These are phyloP conservation scores for Virgularia gustaviana DNA, from an alignment of 92 coral and sea anemone genomes.

Conservation along the genomic window DNA sequence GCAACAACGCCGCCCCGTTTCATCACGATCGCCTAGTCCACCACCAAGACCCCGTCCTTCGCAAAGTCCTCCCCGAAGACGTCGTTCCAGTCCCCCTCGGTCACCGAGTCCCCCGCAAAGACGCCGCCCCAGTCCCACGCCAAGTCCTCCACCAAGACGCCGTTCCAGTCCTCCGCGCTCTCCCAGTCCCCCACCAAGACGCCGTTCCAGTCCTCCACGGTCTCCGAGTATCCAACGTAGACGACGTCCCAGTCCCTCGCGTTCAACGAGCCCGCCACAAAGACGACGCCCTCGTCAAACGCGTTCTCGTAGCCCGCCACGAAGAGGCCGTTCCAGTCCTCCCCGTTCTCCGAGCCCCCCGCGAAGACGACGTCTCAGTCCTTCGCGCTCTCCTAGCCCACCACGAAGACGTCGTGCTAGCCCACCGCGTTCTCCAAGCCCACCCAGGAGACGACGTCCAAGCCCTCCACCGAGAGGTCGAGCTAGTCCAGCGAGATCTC, in stretches of 20 bases:
- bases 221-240: neutral
- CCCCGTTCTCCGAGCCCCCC: slow-evolving; percentile 33
- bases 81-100: slow-evolving; percentile 22
- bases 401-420: slow-evolving; percentile 34
- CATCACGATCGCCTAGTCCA: slow-evolving; percentile 27
- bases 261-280: slow-evolving; percentile 16
- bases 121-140: neutral
- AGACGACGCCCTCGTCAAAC: neutral
- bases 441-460: slow-evolving; percentile 16
- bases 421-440: slow-evolving; percentile 7
- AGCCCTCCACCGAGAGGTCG: slow-evolving; percentile 16
- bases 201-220: slow-evolving; percentile 31
- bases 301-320: neutral
- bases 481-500: slow-evolving; percentile 4
- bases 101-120: slow-evolving; percentile 37
- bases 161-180: slow-evolving; percentile 3
- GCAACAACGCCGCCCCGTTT: neutral
- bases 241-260: slow-evolving; percentile 52
- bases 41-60: slow-evolving; percentile 25
- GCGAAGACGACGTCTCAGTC: slow-evolving; percentile 25
- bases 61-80: slow-evolving; percentile 8
- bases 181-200: slow-evolving; percentile 39
- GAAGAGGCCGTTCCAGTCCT: slow-evolving; percentile 13
- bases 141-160: neutral
- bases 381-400: slow-evolving; percentile 27